Percentiles rank a stretch among this genome's conserved stretches.
phyloP scores from a whole-genome alignment of 2,113 vertebrate genomes.

The Cyprinodon brontotheroides region DNA sequence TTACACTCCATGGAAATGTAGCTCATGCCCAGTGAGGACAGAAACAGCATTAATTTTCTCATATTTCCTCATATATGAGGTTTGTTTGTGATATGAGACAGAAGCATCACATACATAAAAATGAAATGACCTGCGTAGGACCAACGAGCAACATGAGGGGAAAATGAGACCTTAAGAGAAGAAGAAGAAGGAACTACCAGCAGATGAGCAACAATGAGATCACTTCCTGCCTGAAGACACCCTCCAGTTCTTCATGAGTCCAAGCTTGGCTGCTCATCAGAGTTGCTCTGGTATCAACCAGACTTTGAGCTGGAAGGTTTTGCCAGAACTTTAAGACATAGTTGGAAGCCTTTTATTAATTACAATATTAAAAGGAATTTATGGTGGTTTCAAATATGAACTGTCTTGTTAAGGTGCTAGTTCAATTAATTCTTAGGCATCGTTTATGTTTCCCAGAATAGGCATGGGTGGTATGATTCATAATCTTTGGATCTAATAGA shows the following conservation, averaged over 20 bases:
- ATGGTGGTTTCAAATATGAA: background rate
- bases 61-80: too few relatives aligned
- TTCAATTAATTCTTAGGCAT: background rate
- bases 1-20: too few relatives aligned
- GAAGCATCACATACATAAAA: too few relatives aligned
- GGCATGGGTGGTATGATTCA: background rate
- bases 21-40: too few relatives aligned
- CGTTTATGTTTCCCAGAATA: background rate
- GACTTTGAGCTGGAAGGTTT: background rate
- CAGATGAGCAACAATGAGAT: slow-evolving; percentile 25
- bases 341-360: background rate
- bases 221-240: slow-evolving; percentile 47
- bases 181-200: slow-evolving; percentile 15
- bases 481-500: background rate
- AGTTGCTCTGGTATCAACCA: too few relatives aligned
- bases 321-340: background rate
- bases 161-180: slow-evolving; percentile 23
- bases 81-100: too few relatives aligned
- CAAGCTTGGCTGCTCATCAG: too few relatives aligned
- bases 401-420: background rate
- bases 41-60: too few relatives aligned
- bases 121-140: too few relatives aligned
- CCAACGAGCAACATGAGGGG: slow-evolving; percentile 22
- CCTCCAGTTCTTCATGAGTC: background rate
- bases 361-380: background rate